Percentiles rank a stretch among this genome's conserved stretches.
These are phyloP conservation scores for Amblyopsis rosae DNA, from an alignment of 2,113 vertebrate genomes.

Conservation along the genomic window DNA sequence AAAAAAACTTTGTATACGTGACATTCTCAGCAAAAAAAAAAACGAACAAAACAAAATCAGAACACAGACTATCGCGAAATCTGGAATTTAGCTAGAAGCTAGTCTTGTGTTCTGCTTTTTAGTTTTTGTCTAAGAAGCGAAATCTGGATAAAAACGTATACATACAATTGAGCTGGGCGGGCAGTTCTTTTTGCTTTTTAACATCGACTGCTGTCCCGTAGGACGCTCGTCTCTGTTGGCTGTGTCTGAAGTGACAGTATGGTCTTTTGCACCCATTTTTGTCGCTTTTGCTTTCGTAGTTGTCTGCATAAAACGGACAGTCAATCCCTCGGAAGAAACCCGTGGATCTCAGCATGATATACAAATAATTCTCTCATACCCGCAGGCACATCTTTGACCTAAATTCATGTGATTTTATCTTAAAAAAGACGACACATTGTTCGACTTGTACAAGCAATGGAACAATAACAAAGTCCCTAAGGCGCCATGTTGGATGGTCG, in stretches of 20 bases:
- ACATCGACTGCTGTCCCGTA: conserved; percentile 57
- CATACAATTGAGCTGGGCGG: conserved; percentile 63
- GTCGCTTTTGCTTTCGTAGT: conserved; percentile 65
- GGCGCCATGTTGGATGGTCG: conserved; percentile 76
- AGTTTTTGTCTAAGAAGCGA: not conserved
- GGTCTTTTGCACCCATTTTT: conserved; percentile 80
- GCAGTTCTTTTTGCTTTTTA: conserved; percentile 49
- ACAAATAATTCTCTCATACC: conserved; percentile 67
- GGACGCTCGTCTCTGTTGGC: conserved; percentile 70
- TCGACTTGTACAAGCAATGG: conserved; percentile 28
- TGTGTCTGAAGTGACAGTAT: conserved; percentile 94
- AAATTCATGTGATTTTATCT: conserved; percentile 12
- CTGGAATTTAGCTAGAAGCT: too few species aligned
- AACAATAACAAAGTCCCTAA: conserved; percentile 76
- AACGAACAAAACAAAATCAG: too few species aligned
- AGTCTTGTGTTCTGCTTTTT: too few species aligned
- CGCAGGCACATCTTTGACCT: conserved; percentile 18
- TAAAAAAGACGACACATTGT: conserved; percentile 6
- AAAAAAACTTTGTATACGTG: too few species aligned
- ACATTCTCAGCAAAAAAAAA: too few species aligned
- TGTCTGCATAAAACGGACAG: conserved; percentile 83
- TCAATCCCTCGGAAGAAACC: conserved; percentile 94
- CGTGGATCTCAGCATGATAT: conserved; percentile 87
- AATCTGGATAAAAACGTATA: not conserved
- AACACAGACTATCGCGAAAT: too few species aligned